Conservation (phyloP, 2,113 vertebrate genomes). For the Ploceus nigricollis region DNA sequence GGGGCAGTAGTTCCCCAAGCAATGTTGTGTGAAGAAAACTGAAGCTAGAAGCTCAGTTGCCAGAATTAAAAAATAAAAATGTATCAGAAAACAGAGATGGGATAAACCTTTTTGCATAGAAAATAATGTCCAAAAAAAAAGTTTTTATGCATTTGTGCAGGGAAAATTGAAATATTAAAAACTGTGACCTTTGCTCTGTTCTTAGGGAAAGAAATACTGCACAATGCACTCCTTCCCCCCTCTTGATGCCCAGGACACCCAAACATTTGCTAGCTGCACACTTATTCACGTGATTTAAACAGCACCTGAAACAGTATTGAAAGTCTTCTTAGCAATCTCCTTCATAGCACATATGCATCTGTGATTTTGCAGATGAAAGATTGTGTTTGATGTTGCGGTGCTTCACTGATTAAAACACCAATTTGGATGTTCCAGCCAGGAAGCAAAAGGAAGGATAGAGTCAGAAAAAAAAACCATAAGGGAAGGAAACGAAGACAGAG, state of each 20-base stretch:
- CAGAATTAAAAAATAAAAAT: not conserved
- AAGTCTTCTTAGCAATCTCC: not conserved
- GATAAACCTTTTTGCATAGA: not conserved
- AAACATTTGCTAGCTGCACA: not conserved
- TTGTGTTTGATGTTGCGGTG: not conserved
- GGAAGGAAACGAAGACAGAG: not conserved
- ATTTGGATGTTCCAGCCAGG: not conserved
- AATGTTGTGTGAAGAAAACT: not conserved
- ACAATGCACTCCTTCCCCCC: not conserved
- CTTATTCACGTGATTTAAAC: not conserved
- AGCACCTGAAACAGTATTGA: not conserved
- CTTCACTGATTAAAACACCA: not conserved
- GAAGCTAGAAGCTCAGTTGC: not conserved
- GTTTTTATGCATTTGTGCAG: not conserved
- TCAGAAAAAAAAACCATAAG: not conserved
- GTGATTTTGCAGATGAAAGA: not conserved
- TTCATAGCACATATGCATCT: fast-evolving
- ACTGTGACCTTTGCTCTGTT: not conserved
- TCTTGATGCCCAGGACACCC: not conserved
- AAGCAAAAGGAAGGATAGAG: not conserved
- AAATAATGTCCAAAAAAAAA: not conserved
- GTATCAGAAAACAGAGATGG: not conserved
- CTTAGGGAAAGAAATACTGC: not conserved
- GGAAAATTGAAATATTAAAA: not conserved
- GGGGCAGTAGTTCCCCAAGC: not conserved